Evolutionary conservation across 2,113 vertebrate genomes (phyloP), one percentile per base, ranked within the genome.

Genomic region (Actenoides lindsayi): DNA sequence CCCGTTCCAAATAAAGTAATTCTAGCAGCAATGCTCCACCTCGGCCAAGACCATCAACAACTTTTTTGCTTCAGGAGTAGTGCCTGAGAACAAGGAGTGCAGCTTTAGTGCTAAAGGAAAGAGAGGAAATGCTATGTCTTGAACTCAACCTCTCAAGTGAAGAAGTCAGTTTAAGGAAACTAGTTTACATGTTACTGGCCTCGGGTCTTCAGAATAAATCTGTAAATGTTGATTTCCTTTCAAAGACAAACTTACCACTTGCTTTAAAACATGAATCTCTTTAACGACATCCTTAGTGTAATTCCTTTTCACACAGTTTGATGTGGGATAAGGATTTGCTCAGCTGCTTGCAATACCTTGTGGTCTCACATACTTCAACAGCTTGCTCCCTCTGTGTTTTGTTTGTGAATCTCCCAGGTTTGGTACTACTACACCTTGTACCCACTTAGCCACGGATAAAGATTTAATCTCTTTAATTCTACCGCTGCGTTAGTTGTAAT

Each of bases 11-110:
- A 25, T 16, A 8, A 62, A 30, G 14, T 17, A n/a, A 78, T 9
- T 27, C 9, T 1, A 18, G 57, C 53, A 28, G 42, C 25, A 48
- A 6, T 0, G 4, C 5, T 35, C 33, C 18, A 8, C 1, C 1
- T 62, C 24, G 33, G 68, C 25, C 11, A 9, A 23, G 57, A 14
- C 12, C 33, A 42, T 16, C 0, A 0, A 10, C 24, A 5, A 2
- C 7, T 24, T 24, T 51, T 59, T 39, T 53, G 64, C 69, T 35
- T 20, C 56, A 35, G 13, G 63, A 56, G 18, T 16, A 71, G 18
- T 2, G 27, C 48, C 69, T 42, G 15, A 78, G 57, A 60, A 48
- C 14, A 41, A 9, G 13, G 41, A 44, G 23, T 0, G 3, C 31
- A 33, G 19, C 33, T 77, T 48, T 53, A 76, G 35, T 16, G 13